Base-by-base conservation (phyloP, 2,888 invertebrate species). In the Cybosia mesomella region DNA sequence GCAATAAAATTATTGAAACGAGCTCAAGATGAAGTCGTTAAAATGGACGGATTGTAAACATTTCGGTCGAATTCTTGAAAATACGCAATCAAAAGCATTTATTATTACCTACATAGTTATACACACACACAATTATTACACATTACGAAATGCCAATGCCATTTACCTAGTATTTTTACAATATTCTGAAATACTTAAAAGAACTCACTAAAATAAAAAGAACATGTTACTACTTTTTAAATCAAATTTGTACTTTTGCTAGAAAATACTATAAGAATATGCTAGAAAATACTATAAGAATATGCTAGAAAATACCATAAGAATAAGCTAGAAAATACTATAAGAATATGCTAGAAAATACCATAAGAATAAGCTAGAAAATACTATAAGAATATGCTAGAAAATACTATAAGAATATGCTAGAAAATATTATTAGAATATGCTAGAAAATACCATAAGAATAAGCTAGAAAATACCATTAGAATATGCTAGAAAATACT, bases 1-100 rank as follows among this genome's bases (percentile, higher is more conserved):
- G 79, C 68, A 74, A 78, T 79, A 78, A 79, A 79, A 78, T 70
- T 68, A 74, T 72, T 60, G 76, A 76, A 73, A 72, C 66, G 58
- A 60, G 59, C 60, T 62, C 66, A 67, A 73, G 65, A 71, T 60
- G 49, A 60, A 74, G 70, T 74, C 66, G 60, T 80, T 74, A 70
- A 76, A 57, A 70, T 68, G 68, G 66, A 78, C 66, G 68, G 62
- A 71, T 71, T 69, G 34, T 68, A 58, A 73, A 74, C 67, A 63
- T 71, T 70, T 68, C 58, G 58, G 68, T 57, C 62, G 61, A 62
- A 34, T 64, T 70, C 55, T 63, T 57, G 68, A 77, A 67, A 72
- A 79, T 69, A 66, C 57, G 71, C 68, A 68, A 69, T 73, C 68
- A 77, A 80, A 80, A 66, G 65, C 62, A 58, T 80, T 76, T 75